Evolutionary conservation across 2,888 invertebrate genomes (phyloP), one percentile per base, ranked within the genome.

Genomic region (Synanthedon andrenaeformis): DNA sequence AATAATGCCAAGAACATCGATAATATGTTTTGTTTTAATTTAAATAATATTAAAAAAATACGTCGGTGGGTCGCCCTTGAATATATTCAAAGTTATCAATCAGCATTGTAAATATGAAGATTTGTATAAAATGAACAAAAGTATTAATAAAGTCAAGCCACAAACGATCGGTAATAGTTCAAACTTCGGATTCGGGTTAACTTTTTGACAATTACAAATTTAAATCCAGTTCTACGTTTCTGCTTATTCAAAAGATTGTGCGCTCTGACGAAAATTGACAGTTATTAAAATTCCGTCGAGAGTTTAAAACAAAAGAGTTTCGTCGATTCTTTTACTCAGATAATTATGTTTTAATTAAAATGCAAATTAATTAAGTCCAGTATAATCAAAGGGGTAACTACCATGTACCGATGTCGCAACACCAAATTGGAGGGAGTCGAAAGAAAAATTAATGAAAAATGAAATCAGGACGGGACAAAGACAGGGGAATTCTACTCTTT

Each of bases 351-450:
- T 82, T 79, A 83, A 84, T 86, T 84, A 83, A 83, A 84, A 84
- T 82, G 77, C 76, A 79, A 83, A 82, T 85, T 86, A 82, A 82
- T 84, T 83, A 82, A 82, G 82, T 83, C 82, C 80, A 78, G 78
- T 67, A 77, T 79, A 82, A 83, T 82, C 77, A 81, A 87, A 86
- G 84, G 84, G 82, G 85, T 87, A 82, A 78, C 78, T 79, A 80
- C 79, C 76, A 79, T 82, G 79, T 82, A 79, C 71, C 77, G 72
- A 71, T 76, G 79, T 78, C 79, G 82, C 82, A 79, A 80, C 79
- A 78, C 76, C 79, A 82, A 87, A 85, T 86, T 82, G 92, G 90
- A 92, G 90, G 90, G 82, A 89, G 89, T 74, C 75, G 79, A 85
- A 87, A 86, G 85, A 86, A 85, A 86, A 86, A 86, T 84, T 86